A percentile compares a stretch with the other conserved stretches of the same genome.
phyloP scores from a whole-genome alignment of 2,113 vertebrate species.

The Planiliza haematocheilus region DNA sequence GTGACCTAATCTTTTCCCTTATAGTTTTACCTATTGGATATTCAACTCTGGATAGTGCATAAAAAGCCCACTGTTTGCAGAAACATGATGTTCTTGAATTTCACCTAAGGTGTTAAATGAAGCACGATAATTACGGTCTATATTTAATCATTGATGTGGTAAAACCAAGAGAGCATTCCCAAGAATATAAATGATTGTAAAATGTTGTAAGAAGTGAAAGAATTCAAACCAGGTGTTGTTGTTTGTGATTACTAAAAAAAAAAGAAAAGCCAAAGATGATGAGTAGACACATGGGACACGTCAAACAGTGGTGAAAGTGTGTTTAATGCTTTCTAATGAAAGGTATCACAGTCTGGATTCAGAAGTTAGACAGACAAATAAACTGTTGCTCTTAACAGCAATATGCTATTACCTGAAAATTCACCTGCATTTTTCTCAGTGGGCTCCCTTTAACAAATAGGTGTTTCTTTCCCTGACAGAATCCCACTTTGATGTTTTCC shows the following conservation, averaged over 20 bases:
- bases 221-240: too few relatives aligned
- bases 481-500: conserved; percentile 66
- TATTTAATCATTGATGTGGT: not conserved
- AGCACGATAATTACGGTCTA: too few relatives aligned
- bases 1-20: too few relatives aligned
- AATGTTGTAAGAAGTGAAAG: too few relatives aligned
- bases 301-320: conserved; percentile 9
- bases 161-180: too few relatives aligned
- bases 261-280: too few relatives aligned
- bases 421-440: conserved; percentile 71
- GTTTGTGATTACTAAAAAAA: too few relatives aligned
- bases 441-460: conserved; percentile 36
- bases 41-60: conserved; percentile 48
- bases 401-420: conserved; percentile 63
- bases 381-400: conserved; percentile 29
- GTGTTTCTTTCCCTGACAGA: conserved; percentile 19
- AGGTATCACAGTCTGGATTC: conserved; percentile 34
- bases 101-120: too few relatives aligned
- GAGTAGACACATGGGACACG: too few relatives aligned
- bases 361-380: conserved; percentile 33
- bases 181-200: too few relatives aligned
- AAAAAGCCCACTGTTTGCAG: conserved; percentile 31
- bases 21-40: not conserved
- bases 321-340: conserved; percentile 36
- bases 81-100: not conserved